These are phyloP conservation scores for Mystacides longicornis DNA, from an alignment of 2,888 invertebrate genomes.

Conservation along the genomic window DNA sequence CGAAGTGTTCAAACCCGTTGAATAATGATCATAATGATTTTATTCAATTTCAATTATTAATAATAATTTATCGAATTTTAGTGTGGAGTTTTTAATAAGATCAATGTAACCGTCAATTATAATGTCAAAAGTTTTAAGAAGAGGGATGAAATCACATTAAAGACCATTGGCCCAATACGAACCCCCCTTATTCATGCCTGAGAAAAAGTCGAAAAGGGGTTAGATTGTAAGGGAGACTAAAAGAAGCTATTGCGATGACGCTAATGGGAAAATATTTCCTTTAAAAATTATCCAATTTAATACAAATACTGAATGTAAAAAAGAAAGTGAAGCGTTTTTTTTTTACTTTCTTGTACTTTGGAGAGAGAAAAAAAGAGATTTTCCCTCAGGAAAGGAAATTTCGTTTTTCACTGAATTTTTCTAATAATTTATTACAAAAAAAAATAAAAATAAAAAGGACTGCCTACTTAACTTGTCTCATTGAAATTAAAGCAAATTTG, in stretches of 20 bases:
- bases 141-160: not conserved
- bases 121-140: not conserved
- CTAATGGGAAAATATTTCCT: constrained; percentile 1
- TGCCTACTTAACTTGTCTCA: not conserved
- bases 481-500: not conserved
- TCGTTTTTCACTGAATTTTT: not conserved
- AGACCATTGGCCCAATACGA: no score
- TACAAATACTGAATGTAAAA: not conserved
- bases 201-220: not conserved
- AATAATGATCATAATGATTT: no score
- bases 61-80: no score
- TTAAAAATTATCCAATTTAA: not conserved
- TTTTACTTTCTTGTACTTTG: not conserved
- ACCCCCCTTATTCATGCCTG: no score
- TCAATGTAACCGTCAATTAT: no score
- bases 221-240: not conserved
- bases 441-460: not conserved
- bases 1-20: no score
- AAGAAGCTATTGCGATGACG: not conserved
- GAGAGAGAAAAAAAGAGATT: not conserved
- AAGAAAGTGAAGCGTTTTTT: not conserved
- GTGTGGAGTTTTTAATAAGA: no score
- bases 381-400: not conserved
- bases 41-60: no score
- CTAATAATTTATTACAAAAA: not conserved